Evolutionary conservation across 2,888 invertebrate species (phyloP).

Genomic region (Hedya salicella): DNA sequence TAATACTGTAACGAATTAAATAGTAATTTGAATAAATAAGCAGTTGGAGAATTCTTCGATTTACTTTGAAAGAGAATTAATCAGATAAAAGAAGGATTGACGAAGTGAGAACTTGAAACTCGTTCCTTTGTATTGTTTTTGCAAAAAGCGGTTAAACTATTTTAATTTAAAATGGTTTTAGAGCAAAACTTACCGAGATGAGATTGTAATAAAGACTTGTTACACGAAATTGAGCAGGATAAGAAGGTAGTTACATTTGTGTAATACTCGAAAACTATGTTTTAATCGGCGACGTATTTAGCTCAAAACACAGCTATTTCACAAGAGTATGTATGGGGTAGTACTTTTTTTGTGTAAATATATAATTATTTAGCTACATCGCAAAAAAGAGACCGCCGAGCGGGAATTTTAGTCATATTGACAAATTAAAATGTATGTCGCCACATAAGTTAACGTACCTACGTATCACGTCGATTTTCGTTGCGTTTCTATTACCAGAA

Average conservation of each 20-base stretch:
- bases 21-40: constrained; percentile 25
- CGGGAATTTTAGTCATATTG: too few species aligned
- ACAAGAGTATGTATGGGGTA: too few species aligned
- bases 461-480: too few species aligned
- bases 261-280: too few species aligned
- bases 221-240: not conserved
- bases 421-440: too few species aligned
- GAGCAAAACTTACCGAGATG: not conserved
- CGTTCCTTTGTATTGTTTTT: not conserved
- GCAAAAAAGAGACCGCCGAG: too few species aligned
- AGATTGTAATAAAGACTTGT: not conserved
- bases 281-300: too few species aligned
- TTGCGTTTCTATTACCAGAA: too few species aligned
- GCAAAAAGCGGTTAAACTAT: not conserved
- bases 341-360: too few species aligned
- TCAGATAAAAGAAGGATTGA: not conserved
- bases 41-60: not conserved
- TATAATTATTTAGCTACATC: too few species aligned
- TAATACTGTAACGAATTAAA: constrained; percentile 22
- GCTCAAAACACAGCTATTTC: too few species aligned
- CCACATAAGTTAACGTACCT: too few species aligned
- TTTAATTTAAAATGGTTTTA: not conserved
- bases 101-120: not conserved
- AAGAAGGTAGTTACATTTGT: not conserved
- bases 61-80: not conserved